Evolutionary conservation across 2,888 invertebrate genomes (phyloP).

Genomic region (Aspidapion aeneum): DNA sequence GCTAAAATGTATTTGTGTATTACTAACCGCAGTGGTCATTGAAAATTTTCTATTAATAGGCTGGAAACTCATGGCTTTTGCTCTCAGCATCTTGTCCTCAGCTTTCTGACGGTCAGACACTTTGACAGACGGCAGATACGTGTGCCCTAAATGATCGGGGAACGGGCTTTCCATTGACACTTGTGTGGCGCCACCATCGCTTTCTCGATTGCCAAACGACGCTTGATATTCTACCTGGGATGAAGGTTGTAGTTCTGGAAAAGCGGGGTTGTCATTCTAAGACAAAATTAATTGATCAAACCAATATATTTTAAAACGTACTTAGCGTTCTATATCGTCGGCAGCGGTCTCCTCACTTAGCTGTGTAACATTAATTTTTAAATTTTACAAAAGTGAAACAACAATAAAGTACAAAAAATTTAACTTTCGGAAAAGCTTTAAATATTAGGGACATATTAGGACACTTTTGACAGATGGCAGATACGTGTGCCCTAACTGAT

Average conservation of each 20-base stretch:
- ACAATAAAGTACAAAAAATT: too few species aligned
- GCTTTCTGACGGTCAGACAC: slow-evolving; percentile 19
- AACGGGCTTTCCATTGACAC: slow-evolving; percentile 13
- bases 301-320: too few species aligned
- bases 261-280: slow-evolving; percentile 1
- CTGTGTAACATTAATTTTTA: too few species aligned
- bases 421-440: too few species aligned
- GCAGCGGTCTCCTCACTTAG: too few species aligned
- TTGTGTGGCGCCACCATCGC: too few species aligned
- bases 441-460: too few species aligned
- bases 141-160: slow-evolving; percentile 6
- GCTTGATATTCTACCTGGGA: slow-evolving; percentile 20
- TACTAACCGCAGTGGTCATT: slow-evolving; percentile 6
- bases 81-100: slow-evolving; percentile 20
- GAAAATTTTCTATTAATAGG: slow-evolving; percentile 11
- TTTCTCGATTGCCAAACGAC: slow-evolving; percentile 7
- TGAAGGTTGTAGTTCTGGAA: slow-evolving; percentile 26
- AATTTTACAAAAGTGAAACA: too few species aligned
- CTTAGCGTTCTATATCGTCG: too few species aligned
- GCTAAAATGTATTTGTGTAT: too few species aligned
- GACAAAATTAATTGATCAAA: too few species aligned
- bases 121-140: not conserved
- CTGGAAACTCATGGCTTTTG: slow-evolving; percentile 10
- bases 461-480: not conserved
- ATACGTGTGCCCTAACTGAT: not conserved